These are phyloP conservation scores for Peromyscus maniculatus DNA, from an alignment of 2,113 vertebrate species.

Conservation along the genomic window DNA sequence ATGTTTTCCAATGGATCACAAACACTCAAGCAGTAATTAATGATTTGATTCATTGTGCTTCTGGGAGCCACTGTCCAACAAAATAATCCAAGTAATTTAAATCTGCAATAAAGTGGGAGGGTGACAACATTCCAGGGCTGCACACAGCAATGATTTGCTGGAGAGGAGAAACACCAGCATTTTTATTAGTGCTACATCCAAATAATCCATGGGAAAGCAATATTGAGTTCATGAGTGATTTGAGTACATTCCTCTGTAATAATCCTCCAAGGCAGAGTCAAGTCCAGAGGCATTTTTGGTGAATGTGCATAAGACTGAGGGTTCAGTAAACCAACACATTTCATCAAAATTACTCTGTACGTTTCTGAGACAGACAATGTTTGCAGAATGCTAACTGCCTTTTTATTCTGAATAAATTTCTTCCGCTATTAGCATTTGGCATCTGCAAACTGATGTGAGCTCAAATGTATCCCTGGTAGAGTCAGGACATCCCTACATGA, in stretches of 20 bases:
- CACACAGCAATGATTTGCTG: constrained; percentile 80
- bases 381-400: constrained; percentile 63
- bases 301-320: constrained; percentile 67
- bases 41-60: constrained; percentile 86
- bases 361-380: constrained; percentile 65
- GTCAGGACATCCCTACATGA: background rate
- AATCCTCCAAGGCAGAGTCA: constrained; percentile 79
- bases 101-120: constrained; percentile 85
- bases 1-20: constrained; percentile 81
- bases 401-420: constrained; percentile 68
- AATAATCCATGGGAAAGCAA: constrained; percentile 81
- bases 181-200: constrained; percentile 82
- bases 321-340: constrained; percentile 73
- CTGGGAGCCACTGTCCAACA: constrained; percentile 84
- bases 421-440: background rate
- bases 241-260: constrained; percentile 73
- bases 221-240: constrained; percentile 82
- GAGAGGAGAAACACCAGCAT: constrained; percentile 60
- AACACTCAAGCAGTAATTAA: constrained; percentile 86
- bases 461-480: background rate
- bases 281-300: constrained; percentile 77
- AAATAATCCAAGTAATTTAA: constrained; percentile 86
- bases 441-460: background rate
- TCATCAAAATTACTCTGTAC: constrained; percentile 61
- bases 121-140: constrained; percentile 79